Evolutionary conservation across 2,797 vertebrate genomes (phyloP), one percentile per base, ranked within the genome.

Genomic region (Hyperoplus immaculatus): DNA sequence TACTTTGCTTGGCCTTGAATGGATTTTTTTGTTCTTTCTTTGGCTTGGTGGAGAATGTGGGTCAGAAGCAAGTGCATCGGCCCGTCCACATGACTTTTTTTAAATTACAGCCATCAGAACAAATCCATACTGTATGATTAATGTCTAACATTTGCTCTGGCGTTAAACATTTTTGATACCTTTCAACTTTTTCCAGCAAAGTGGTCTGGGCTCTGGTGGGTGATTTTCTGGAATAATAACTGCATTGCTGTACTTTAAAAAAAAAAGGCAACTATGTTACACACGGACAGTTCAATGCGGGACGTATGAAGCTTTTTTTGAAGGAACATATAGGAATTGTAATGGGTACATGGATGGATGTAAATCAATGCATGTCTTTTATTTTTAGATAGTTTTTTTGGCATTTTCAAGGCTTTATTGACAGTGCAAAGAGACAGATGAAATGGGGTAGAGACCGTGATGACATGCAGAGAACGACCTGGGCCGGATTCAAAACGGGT

Each of bases 1-100:
- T 82, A 83, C 76, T 84, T 91, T 87, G 29, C 84, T 87, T 88
- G 83, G 88, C 88, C 90, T 59, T 55, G 74, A 87, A 89, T 88
- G 77, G 77, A 77, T 91, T 88, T 86, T 83, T 58, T 67, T 73
- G 61, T 51, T 42, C 21, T 75, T 58, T 65, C 54, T 71, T 79
- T 72, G 79, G 51, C 78, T 73, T 16, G 29, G 82, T 29, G 72
- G 65, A 75, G 50, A 86, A 93, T 91, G 68, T 93, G 87, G 93
- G 92, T 94, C 93, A 94, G 69, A 80, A 72, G 80, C 64, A 57
- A 89, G 69, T 56, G 63, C 80, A 29, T 29, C 68, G 83, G 80
- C 73, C 56, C 58, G 69, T 80, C 75, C 74, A 81, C 75, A 79
- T 67, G 77, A 72, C 81, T 89, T 29, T 29, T 29, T 29, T 87